Conservation (phyloP, 2,797 vertebrate species). For the Dicrostonyx torquatus region DNA sequence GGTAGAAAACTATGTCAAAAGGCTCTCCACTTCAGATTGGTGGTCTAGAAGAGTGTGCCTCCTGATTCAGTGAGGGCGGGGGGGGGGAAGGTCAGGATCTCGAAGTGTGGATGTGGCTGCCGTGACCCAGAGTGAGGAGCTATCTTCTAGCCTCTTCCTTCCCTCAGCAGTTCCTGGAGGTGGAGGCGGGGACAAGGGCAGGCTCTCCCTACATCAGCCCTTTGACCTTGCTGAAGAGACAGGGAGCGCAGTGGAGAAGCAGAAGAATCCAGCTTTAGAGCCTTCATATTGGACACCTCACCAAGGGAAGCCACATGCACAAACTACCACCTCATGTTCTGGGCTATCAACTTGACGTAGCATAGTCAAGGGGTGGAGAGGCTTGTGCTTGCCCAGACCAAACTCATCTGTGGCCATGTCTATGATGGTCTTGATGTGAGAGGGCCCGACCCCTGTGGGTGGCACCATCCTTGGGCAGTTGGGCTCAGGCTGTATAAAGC, state of each 20-base stretch:
- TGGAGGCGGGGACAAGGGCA: fast-evolving
- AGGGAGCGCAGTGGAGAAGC: not conserved
- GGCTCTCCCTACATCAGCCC: no score
- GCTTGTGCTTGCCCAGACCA: not conserved
- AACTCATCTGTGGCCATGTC: not conserved
- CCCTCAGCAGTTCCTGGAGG: not conserved
- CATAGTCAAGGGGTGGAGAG: not conserved
- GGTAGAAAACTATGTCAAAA: not conserved
- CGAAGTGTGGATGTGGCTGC: not conserved
- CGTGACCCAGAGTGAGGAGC: not conserved
- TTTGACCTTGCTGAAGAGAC: not conserved
- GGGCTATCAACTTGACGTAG: not conserved
- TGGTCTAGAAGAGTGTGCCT: not conserved
- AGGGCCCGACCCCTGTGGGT: not conserved
- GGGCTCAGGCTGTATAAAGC: not conserved
- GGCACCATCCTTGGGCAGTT: not conserved
- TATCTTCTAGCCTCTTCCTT: not conserved
- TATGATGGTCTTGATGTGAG: not conserved
- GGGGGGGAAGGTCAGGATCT: not conserved
- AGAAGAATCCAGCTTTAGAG: not conserved
- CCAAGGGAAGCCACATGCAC: not conserved
- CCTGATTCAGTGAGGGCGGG: not conserved
- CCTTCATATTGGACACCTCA: not conserved
- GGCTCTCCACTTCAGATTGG: not conserved
- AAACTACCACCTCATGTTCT: not conserved